Base-by-base conservation (phyloP, 2,797 vertebrate species). In the Pygocentrus nattereri region DNA sequence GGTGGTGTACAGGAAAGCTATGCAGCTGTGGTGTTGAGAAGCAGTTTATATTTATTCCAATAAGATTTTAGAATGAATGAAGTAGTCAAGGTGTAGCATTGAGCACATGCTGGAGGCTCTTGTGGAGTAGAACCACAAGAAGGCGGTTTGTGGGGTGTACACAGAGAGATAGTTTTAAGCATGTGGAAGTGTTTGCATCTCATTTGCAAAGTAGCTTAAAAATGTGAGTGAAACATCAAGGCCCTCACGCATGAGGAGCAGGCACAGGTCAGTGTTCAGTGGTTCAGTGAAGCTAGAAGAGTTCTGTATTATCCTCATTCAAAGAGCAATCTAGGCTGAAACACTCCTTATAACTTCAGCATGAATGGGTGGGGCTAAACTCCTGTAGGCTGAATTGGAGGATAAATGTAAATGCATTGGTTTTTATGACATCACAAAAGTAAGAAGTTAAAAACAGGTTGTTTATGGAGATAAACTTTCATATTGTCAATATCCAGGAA, bases 21-120 rank as follows among this genome's bases (percentile, higher is more conserved):
- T 38, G 52, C 56, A 23, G 50, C 21, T 44, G 11, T 31, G 23
- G 30, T 34, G 62, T 47, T 49, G 31, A 52, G 16, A 61, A 8
- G 31, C 12, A 52, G 52, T 54, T 83, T n/a, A n/a, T n/a, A 19
- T 83, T 74, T 44, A 58, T 10, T 69, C 41, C 19, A 25, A 7
- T 19, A 61, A 68, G 70, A 61, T 11, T 31, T 74, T 83, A 61
- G 79, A 76, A 83, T 79, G 61, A 69, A 79, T 79, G 71, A 83
- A 59, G 52, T 70, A 59, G 62, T 74, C 52, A 27, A 65, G 61
- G 65, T 82, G 81, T 58, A 82, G 75, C 49, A 58, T 58, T 2
- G 18, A 38, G 69, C 11, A 27, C 56, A 31, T 56, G 30, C 27
- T 38, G 76, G n/a, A 54, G 52, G 15, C 18, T 49, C 21, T 68